Conservation (phyloP, 2,888 invertebrate species). For the Spilarctia lutea region DNA sequence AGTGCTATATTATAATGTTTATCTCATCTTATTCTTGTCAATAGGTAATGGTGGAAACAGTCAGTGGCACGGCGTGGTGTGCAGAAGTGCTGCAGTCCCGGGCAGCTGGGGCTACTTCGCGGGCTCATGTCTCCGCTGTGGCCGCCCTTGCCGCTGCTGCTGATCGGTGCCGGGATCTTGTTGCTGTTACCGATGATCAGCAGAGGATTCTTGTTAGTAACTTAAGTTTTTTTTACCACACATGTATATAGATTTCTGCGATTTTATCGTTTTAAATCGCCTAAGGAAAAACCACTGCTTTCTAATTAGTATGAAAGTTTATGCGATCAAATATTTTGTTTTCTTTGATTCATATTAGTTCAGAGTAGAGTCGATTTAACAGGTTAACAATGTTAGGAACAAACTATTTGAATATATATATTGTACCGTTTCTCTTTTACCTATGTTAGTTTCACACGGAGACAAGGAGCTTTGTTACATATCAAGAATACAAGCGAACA, state of each 20-base stretch:
- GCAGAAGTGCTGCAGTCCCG: constrained; percentile 93
- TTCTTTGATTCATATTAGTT: neutral
- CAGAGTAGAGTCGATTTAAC: too few relatives aligned
- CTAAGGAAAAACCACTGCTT: too few relatives aligned
- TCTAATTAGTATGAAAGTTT: neutral
- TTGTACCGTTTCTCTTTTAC: too few relatives aligned
- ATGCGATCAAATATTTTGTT: neutral
- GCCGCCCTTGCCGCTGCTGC: constrained; percentile 94
- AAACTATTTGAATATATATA: too few relatives aligned
- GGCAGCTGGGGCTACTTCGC: constrained; percentile 91
- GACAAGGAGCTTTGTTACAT: neutral
- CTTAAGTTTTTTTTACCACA: neutral
- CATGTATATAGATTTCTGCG: neutral
- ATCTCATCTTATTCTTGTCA: neutral
- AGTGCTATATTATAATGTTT: too few relatives aligned
- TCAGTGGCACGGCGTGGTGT: constrained; percentile 87
- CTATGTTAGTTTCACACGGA: neutral
- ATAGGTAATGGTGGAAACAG: constrained; percentile 90
- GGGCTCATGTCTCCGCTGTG: constrained; percentile 92
- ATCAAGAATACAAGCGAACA: neutral
- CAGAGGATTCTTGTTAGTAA: constrained; percentile 91
- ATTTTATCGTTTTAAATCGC: neutral
- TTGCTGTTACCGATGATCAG: constrained; percentile 95
- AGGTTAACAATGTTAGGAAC: too few relatives aligned
- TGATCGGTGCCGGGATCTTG: constrained; percentile 94